Evolutionary conservation across 2,113 vertebrate species (phyloP), one percentile per base, ranked within the genome.

Genomic region (Perca flavescens): DNA sequence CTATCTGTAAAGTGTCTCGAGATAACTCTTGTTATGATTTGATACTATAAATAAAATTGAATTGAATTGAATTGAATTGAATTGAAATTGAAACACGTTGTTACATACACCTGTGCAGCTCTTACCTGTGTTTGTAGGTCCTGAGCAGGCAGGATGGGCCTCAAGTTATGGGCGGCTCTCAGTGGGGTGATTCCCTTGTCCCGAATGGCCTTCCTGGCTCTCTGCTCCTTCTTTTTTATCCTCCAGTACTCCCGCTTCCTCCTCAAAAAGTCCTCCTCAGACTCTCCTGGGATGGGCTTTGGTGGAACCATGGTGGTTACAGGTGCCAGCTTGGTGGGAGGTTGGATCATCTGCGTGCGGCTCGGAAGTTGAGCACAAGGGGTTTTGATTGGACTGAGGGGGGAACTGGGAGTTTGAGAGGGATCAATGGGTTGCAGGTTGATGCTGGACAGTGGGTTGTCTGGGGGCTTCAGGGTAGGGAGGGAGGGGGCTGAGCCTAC

Each of bases 201-300:
- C 14, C 61, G 85, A 17, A 88, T 91, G 16, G 95, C 94, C 74
- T 95, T 96, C 82, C 91, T 92, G 46, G 94, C 95, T 83, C 95
- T 93, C 78, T 96, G 95, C 67, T 96, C 94, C 83, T 96, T 95
- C 90, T 96, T 96, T 52, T 95, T 96, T 28, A 96, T 84, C 84
- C 95, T 94, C 95, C 95, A 96, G 54, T 94, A 95, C 85, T 96
- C 95, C 53, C 95, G 81, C 80, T 94, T 95, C 80, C 92, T 93
- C 87, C 74, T 91, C 80, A 95, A 74, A 36, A 94, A 90, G 50
- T 94, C 94, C 43, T 95, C 95, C 16, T 95, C 86, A 1, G 90
- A 80, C 80, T 94, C 90, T 19, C 90, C 91, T 0, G 78, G 85
- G 52, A 93, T 77, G 50, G 76, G 89, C 68, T 94, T 94, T 0